These are phyloP conservation scores for Drosophila subsilvestris DNA, from an alignment of 2,888 invertebrate species.

Conservation along the genomic window DNA sequence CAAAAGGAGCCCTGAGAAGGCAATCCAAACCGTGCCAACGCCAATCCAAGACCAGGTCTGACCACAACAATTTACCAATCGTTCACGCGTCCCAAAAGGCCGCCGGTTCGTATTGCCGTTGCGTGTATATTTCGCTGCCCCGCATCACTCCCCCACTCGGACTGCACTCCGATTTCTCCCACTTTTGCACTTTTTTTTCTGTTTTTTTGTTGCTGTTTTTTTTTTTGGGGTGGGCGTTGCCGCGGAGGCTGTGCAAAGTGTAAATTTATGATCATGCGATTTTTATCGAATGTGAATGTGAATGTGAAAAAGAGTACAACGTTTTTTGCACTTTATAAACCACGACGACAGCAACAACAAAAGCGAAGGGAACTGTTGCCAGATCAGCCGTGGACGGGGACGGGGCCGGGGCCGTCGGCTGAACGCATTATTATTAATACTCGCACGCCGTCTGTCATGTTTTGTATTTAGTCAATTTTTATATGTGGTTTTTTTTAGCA, in stretches of 20 bases:
- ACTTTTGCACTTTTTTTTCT: conserved; percentile 36
- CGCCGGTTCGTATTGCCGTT: conserved; percentile 47
- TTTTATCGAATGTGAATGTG: conserved; percentile 81
- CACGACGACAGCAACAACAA: conserved; percentile 45
- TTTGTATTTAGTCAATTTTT: conserved; percentile 77
- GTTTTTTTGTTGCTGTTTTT: conserved; percentile 4
- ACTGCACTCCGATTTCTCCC: conserved; percentile 43
- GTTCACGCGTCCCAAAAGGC: conserved; percentile 77
- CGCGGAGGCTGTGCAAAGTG: conserved; percentile 84
- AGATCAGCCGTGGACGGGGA: conserved; percentile 23
- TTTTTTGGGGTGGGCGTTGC: conserved; percentile 73
- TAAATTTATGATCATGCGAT: conserved; percentile 84
- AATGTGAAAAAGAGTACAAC: conserved; percentile 75
- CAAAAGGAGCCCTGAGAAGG: conserved; percentile 38
- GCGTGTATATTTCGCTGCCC: conserved; percentile 48
- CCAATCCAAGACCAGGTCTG: conserved; percentile 40
- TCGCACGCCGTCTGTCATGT: conserved; percentile 80
- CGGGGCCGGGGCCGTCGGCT: conserved; percentile 41
- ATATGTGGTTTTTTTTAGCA: conserved; percentile 58
- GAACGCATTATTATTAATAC: conserved; percentile 81
- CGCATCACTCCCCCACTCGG: conserved; percentile 24
- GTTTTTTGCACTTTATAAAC: conserved; percentile 81
- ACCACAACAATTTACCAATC: conserved; percentile 77
- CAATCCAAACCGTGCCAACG: conserved; percentile 22
- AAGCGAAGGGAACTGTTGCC: conserved; percentile 16